Evolutionary conservation across 1,140 invertebrate species (phyloP).

Genomic region (Brachystomella parvula): DNA sequence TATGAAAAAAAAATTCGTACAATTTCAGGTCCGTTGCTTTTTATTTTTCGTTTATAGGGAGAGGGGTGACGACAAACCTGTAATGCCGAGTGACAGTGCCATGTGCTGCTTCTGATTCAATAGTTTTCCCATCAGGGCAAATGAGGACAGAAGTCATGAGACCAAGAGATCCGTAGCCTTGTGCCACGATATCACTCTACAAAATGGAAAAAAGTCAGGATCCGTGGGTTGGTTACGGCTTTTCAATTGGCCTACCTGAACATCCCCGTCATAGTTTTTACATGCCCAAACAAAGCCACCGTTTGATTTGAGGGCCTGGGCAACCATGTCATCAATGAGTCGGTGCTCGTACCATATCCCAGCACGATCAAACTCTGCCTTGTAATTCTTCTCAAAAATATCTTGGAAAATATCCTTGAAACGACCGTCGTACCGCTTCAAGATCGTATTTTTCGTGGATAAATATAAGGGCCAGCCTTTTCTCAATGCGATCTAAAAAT

Average conservation of each 20-base stretch:
- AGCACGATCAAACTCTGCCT: constrained; percentile 61
- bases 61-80: constrained; percentile 50
- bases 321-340: constrained; percentile 86
- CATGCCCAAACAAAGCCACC: constrained; percentile 35
- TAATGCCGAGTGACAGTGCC: constrained; percentile 87
- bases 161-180: constrained; percentile 77
- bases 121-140: constrained; percentile 82
- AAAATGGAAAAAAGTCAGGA: constrained; percentile 65
- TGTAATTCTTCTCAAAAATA: constrained; percentile 71
- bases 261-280: constrained; percentile 34
- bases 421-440: constrained; percentile 82
- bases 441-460: constrained; percentile 85
- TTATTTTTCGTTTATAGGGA: neutral
- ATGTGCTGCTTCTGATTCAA: constrained; percentile 85
- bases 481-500: constrained; percentile 58
- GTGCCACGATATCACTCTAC: constrained; percentile 70
- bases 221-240: constrained; percentile 71
- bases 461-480: constrained; percentile 77
- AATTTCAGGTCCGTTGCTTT: neutral
- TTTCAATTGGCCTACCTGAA: constrained; percentile 10
- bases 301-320: constrained; percentile 70
- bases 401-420: constrained; percentile 88
- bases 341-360: constrained; percentile 86
- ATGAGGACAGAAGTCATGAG: constrained; percentile 88
- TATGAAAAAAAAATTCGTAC: neutral